These are phyloP conservation scores for Triops cancriformis DNA, from an alignment of 1,140 invertebrate genomes.

Conservation along the genomic window DNA sequence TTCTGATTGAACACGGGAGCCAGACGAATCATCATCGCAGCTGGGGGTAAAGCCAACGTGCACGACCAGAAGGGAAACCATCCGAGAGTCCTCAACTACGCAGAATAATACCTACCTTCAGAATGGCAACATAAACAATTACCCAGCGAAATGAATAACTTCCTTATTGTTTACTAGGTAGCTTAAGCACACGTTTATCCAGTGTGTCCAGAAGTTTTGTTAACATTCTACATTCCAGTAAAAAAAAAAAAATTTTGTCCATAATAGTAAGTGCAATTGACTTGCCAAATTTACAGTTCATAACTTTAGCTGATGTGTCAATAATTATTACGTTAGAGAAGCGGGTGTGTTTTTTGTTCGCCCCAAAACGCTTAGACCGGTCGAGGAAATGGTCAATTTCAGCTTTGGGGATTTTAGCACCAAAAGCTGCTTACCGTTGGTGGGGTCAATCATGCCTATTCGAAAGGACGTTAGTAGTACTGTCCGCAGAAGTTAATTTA, in stretches of 20 bases:
- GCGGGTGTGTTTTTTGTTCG: no score
- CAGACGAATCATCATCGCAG: not conserved
- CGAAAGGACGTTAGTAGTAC: slow-evolving; percentile 5
- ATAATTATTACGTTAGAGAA: no score
- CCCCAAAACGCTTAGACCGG: no score
- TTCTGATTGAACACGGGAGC: not conserved
- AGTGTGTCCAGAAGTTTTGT: no score
- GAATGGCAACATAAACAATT: not conserved
- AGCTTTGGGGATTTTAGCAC: not conserved
- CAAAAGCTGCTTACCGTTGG: not conserved
- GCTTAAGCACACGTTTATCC: no score
- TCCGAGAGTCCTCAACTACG: not conserved
- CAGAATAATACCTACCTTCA: not conserved
- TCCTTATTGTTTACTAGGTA: no score
- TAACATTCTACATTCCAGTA: no score
- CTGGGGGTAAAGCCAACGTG: not conserved
- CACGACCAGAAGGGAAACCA: not conserved
- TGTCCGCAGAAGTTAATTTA: slow-evolving; percentile 11
- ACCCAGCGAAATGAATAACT: no score
- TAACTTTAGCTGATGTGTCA: no score
- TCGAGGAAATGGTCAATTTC: not conserved
- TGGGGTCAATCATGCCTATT: not conserved
- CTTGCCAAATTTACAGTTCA: no score
- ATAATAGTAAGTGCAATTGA: no score
- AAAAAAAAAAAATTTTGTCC: no score